Base-by-base conservation (phyloP, 2,113 vertebrate genomes). In the Hippocampus barbouri region DNA sequence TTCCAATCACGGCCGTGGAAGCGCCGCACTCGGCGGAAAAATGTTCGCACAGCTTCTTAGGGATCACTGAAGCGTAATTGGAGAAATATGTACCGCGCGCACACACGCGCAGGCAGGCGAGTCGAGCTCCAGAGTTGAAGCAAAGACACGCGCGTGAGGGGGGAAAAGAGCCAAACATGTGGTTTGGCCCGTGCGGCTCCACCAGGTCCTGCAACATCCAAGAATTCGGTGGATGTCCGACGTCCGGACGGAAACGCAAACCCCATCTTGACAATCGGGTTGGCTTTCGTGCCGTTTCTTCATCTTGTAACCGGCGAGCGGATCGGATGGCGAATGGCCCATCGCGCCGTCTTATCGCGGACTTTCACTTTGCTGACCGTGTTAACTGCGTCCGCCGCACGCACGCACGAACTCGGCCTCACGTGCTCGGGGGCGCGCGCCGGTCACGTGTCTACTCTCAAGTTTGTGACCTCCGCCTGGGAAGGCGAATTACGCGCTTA, bases 81-180 rank as follows among this genome's bases (percentile, higher is more conserved):
- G 87, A 87, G 81, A 88, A 90, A 89, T 88, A 79, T 89, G 87
- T 79, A 77, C 70, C 69, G 57, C 68, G 30, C 62, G 72, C 69
- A 73, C 30, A 20, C 25, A 8, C 27, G 5, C 3, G 20, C 9
- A 3, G 30, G 8, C 34, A 38, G 5, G 34, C 34, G 5, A 38
- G 34, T 38, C 34, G 34, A 0, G 23, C 11, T 59, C 15, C 34
- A 38, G 18, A 62, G 20, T 20, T 41, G 34, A 63, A 40, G 41
- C 34, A 16, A 40, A 40, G 34, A 63, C 34, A 38, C 56, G 56
- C 23, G 14, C 23, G 4, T 4, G 21, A 11, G 53, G 8, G 25
- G 12, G 43, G 43, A 14, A 15, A 20, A 51, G 1, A 51, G 11
- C 23, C 23, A 11, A 25, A 23, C 11, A 25, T 59, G 56, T 3